phyloP scores from a whole-genome alignment of 53 echinoderm and acorn worm species.

The Zoroaster sp. region DNA sequence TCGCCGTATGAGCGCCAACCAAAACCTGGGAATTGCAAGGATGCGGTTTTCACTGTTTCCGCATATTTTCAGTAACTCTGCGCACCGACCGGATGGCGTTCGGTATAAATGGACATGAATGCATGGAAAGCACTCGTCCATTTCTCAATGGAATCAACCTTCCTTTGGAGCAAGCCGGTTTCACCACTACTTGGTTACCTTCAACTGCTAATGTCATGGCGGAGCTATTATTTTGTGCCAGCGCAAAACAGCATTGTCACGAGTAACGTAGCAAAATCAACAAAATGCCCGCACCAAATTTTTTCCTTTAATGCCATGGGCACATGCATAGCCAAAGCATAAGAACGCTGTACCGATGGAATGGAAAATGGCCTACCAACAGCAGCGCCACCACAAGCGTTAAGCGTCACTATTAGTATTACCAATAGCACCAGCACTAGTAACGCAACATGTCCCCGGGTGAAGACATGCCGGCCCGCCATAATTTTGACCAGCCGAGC shows the following conservation, averaged over 20 bases:
- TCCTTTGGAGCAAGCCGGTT: neutral
- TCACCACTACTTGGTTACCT: neutral
- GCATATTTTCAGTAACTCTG: slow-evolving; percentile 49
- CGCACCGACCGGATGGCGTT: slow-evolving; percentile 1
- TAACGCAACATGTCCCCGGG: no score
- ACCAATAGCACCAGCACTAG: no score
- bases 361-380: neutral
- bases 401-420: no score
- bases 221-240: neutral
- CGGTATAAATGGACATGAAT: slow-evolving; percentile 16
- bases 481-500: no score
- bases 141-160: slow-evolving; percentile 5
- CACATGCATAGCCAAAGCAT: neutral
- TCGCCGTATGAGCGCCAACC: slow-evolving; percentile 43
- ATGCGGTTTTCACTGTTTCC: neutral
- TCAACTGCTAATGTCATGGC: neutral
- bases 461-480: no score
- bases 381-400: no score
- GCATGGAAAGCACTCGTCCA: slow-evolving; percentile 45
- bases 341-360: neutral
- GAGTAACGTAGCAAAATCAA: neutral
- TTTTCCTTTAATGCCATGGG: neutral
- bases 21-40: neutral
- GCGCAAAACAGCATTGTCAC: neutral
- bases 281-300: neutral